phyloP scores from a whole-genome alignment of 1,140 invertebrate species.

The Drosophila erecta region DNA sequence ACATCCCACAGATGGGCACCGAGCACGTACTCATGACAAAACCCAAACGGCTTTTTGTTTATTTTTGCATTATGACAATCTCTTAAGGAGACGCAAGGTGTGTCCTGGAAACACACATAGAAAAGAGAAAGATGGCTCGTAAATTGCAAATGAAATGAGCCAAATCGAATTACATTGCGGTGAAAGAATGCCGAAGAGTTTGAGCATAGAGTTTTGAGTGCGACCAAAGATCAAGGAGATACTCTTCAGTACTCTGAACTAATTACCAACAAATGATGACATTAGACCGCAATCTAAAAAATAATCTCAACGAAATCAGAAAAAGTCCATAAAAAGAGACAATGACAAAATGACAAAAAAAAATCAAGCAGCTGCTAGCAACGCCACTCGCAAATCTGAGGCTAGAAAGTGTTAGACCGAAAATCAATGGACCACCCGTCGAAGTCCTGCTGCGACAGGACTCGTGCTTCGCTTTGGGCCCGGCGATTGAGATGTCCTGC shows the following conservation, averaged over 20 bases:
- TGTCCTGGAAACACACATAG: conserved; percentile 27
- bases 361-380: conserved; percentile 56
- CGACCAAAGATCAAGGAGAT: conserved; percentile 11
- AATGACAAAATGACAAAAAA: conserved; percentile 1
- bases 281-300: conserved; percentile 36
- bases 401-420: conserved; percentile 67
- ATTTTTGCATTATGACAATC: conserved; percentile 71
- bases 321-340: conserved; percentile 29
- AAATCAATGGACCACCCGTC: conserved; percentile 64
- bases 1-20: conserved; percentile 33
- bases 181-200: conserved; percentile 21
- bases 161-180: conserved; percentile 71
- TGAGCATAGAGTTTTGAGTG: conserved; percentile 12
- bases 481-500: conserved; percentile 78
- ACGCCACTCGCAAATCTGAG: conserved; percentile 61
- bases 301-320: conserved; percentile 20
- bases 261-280: conserved; percentile 79
- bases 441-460: conserved; percentile 66
- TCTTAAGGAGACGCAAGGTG: conserved; percentile 66
- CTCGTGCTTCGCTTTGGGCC: conserved; percentile 68
- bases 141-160: conserved; percentile 84
- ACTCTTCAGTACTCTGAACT: conserved; percentile 53
- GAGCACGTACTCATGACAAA: conserved; percentile 61
- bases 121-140: conserved; percentile 54
- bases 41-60: conserved; percentile 50